Evolutionary conservation across 2,888 invertebrate species (phyloP).

Genomic region (Cephalotes varians): DNA sequence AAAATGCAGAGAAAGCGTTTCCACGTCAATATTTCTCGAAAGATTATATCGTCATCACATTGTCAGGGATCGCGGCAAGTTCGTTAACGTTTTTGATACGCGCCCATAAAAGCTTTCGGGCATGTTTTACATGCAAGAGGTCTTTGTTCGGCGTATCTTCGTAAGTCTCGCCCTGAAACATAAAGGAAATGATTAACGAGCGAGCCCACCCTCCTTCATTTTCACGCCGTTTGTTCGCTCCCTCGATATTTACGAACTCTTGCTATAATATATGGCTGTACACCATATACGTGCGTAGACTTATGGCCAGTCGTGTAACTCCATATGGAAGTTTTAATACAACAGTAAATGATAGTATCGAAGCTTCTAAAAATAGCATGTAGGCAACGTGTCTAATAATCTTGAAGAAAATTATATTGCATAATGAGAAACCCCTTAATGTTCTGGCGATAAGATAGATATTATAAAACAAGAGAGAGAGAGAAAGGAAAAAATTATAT

Average conservation of each 20-base stretch:
- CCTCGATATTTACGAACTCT: conserved; percentile 64
- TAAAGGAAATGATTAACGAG: conserved; percentile 69
- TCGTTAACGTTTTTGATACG: conserved; percentile 43
- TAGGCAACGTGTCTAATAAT: neutral
- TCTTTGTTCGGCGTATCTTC: conserved; percentile 57
- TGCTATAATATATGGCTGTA: conserved; percentile 56
- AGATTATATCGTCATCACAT: conserved; percentile 35
- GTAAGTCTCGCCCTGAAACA: conserved; percentile 61
- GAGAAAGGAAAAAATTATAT: neutral
- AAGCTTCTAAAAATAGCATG: neutral
- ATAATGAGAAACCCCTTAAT: neutral
- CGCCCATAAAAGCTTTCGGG: conserved; percentile 40
- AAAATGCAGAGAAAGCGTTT: neutral
- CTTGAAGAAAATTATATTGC: neutral
- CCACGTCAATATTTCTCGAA: conserved; percentile 11
- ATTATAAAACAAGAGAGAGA: neutral
- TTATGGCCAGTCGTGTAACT: conserved; percentile 52
- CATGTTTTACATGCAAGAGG: conserved; percentile 46
- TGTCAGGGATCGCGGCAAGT: conserved; percentile 34
- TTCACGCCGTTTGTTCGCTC: conserved; percentile 69
- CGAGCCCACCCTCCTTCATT: conserved; percentile 62
- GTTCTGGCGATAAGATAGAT: neutral
- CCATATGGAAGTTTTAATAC: conserved; percentile 54
- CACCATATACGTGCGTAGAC: conserved; percentile 50
- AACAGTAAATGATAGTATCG: conserved; percentile 39